Percentiles rank a stretch among this genome's conserved stretches.
phyloP scores from a whole-genome alignment of 2,113 vertebrate species.

The Tychaedon coryphoeus region DNA sequence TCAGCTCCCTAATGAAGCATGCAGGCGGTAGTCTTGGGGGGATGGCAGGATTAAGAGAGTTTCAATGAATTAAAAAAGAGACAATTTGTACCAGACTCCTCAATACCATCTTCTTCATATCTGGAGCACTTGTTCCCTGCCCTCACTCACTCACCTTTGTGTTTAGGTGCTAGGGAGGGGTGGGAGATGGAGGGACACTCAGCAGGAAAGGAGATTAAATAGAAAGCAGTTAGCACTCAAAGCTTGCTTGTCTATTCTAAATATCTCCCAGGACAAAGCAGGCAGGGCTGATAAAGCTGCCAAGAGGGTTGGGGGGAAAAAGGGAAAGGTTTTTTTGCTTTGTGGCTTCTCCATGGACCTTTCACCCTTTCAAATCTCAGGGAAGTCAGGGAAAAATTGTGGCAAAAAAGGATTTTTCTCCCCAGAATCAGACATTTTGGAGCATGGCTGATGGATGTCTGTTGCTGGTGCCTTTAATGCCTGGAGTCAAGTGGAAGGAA shows the following conservation, averaged over 20 bases:
- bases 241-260: not conserved
- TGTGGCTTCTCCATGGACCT: not conserved
- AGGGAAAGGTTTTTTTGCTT: not conserved
- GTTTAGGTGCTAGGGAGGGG: not conserved
- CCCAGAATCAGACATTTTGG: not conserved
- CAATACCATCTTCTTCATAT: slow-evolving; percentile 61
- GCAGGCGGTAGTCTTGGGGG: not conserved
- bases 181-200: not conserved
- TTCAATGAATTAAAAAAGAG: slow-evolving; percentile 10
- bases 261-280: not conserved
- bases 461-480: not conserved
- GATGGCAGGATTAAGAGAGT: not conserved
- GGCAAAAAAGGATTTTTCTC: not conserved
- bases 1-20: slow-evolving; percentile 3
- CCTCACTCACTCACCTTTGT: slow-evolving; percentile 36
- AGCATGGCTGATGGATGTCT: not conserved
- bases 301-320: not conserved
- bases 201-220: not conserved
- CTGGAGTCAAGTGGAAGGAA: not conserved
- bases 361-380: not conserved
- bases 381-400: not conserved
- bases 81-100: slow-evolving; percentile 26
- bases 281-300: not conserved
- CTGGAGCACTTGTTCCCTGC: slow-evolving; percentile 53
- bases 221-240: not conserved